Base-by-base conservation (phyloP, 2,888 invertebrate species). In the Orthonychiurus folsomi region DNA sequence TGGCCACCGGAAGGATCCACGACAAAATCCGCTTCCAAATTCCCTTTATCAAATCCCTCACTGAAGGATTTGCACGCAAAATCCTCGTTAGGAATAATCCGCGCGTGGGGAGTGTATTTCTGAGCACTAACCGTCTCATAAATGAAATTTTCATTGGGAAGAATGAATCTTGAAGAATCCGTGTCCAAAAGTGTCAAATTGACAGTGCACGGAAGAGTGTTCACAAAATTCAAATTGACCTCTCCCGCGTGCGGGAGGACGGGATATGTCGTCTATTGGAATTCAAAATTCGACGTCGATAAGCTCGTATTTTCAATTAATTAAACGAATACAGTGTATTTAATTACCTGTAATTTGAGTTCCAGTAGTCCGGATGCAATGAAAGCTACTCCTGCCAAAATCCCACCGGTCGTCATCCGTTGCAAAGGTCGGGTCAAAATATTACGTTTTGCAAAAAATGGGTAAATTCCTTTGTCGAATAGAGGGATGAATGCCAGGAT, bases 201-300 rank as follows among this genome's bases (percentile, higher is more conserved):
- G 9, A 85, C 75, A 1, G 80, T 75, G 72, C 86, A 87, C 0
- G 80, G 81, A n/a, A 85, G 75, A 0, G 84, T 82, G 74, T 86
- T 87, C 70, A 86, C 76, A 24, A 86, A 75, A 63, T 84, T 82
- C 56, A 86, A 70, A 0, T 83, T 82, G 0, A 83, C 53, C 53
- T 69, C 56, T 9, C 21, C 54, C 12, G 25, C 18, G 23, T 37
- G 57, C 20, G 73, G 68, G 21, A 68, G 56, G 18, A 67, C 61
- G 1, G 72, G 67, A 47, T 71, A 72, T 2, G 72, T 72, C 3
- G 66, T 60, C 73, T 73, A n/a, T n/a, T n/a, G n/a, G n/a, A n/a
- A n/a, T n/a, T n/a, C 60, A 18, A 60, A 63, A 54, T 59, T 12
- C 37, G n/a, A n/a, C n/a, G n/a, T n/a, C n/a, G n/a, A n/a, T n/a